phyloP scores from a whole-genome alignment of 2,113 vertebrate species.

The Eulemur macaco region DNA sequence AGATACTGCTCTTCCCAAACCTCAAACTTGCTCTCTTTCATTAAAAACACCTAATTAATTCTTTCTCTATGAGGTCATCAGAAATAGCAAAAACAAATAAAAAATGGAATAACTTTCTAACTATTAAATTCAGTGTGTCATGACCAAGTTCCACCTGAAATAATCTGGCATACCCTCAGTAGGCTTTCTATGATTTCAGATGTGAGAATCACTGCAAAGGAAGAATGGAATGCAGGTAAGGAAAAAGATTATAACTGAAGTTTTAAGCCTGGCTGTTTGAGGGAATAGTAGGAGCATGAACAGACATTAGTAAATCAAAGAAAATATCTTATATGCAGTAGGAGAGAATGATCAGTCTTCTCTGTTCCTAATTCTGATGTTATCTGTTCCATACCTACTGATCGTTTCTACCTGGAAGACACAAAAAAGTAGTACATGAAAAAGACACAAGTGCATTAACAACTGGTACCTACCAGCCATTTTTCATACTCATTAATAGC shows the following conservation, averaged over 20 bases:
- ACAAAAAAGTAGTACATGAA: not conserved
- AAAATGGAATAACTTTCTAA: not conserved
- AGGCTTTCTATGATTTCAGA: not conserved
- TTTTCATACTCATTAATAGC: conserved; percentile 91
- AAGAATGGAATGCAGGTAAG: not conserved
- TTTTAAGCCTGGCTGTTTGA: not conserved
- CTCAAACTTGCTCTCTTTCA: not conserved
- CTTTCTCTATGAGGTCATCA: not conserved
- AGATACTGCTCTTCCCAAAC: not conserved
- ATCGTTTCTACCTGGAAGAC: not conserved
- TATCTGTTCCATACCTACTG: not conserved
- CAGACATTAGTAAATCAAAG: not conserved
- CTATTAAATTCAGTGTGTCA: not conserved
- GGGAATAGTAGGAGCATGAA: not conserved
- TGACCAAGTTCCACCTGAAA: not conserved
- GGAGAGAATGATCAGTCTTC: not conserved
- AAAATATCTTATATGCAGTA: not conserved
- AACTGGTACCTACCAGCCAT: conserved; percentile 91
- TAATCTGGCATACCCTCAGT: not conserved
- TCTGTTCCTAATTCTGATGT: not conserved
- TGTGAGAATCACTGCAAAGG: not conserved
- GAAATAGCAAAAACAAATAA: not conserved
- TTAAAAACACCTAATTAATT: not conserved
- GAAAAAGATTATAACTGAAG: not conserved
- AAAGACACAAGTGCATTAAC: not conserved